A percentile compares a stretch with the other conserved stretches of the same genome.
phyloP scores from a whole-genome alignment of 2,797 vertebrate species.

The Aotus griseimembra region DNA sequence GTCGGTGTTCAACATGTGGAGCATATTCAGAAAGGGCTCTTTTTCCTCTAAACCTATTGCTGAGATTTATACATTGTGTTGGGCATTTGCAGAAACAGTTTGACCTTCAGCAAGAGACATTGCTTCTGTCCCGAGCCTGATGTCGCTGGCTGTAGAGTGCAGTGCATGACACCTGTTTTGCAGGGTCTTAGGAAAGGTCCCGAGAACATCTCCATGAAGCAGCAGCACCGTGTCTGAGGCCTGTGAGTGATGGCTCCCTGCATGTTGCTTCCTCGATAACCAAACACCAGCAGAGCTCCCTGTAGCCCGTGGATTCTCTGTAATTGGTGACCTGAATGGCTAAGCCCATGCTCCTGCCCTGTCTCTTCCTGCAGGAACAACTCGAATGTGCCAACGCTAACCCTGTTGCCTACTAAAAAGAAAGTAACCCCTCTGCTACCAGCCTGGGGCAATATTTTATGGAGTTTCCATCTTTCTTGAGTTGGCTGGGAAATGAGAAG shows the following conservation, averaged over 20 bases:
- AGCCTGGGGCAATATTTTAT: neutral
- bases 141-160: fast-evolving
- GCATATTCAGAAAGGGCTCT: no score
- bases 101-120: neutral
- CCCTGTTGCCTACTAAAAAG: fast-evolving
- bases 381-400: neutral
- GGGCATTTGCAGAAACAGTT: neutral
- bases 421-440: neutral
- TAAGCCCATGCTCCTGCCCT: fast-evolving
- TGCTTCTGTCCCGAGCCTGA: neutral
- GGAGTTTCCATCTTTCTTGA: no score
- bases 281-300: neutral
- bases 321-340: neutral
- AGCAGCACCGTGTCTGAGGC: fast-evolving
- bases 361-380: neutral
- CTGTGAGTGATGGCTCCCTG: fast-evolving
- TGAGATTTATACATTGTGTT: fast-evolving
- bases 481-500: neutral
- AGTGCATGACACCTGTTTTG: fast-evolving
- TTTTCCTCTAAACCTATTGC: neutral
- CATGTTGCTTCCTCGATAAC: fast-evolving
- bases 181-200: neutral
- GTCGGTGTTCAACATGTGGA: no score
- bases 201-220: fast-evolving
- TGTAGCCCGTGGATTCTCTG: neutral